Evolutionary conservation across 2,888 invertebrate species (phyloP).

Genomic region (Cenopis cana): DNA sequence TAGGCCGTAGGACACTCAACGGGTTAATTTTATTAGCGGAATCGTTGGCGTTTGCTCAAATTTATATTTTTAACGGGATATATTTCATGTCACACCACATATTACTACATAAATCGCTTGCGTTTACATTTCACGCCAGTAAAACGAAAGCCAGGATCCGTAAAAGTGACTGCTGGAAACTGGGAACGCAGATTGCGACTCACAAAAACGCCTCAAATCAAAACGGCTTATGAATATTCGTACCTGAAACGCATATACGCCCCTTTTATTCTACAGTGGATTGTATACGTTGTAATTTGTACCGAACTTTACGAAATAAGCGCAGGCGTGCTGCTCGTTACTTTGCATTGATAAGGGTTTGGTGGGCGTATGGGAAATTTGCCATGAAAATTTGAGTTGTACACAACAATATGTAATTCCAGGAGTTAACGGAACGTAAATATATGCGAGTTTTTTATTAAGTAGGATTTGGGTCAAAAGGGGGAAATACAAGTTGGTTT

Average conservation of each 20-base stretch:
- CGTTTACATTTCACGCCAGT: constrained; percentile 48
- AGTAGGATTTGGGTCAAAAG: neutral
- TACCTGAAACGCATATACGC: neutral
- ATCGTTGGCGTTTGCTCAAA: too few species aligned
- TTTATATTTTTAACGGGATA: too few species aligned
- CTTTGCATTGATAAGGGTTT: constrained; percentile 40
- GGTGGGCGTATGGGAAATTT: constrained; percentile 6
- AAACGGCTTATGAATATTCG: neutral
- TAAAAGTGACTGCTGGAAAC: constrained; percentile 58
- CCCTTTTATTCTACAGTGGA: constrained; percentile 45
- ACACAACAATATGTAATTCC: constrained; percentile 9
- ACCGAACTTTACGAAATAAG: constrained; percentile 53
- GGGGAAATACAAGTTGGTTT: neutral
- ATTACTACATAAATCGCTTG: constrained; percentile 30
- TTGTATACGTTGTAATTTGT: constrained; percentile 55
- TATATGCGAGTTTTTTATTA: neutral
- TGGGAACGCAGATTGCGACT: constrained; percentile 62
- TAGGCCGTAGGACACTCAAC: too few species aligned
- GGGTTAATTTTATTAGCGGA: too few species aligned
- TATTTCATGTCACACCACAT: neutral
- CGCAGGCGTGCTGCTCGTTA: constrained; percentile 46
- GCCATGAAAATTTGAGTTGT: constrained; percentile 11
- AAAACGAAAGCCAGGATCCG: constrained; percentile 62
- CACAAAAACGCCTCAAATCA: constrained; percentile 45
- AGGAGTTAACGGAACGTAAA: constrained; percentile 2